Evolutionary conservation across 2,888 invertebrate genomes (phyloP).

Genomic region (Lasioglossum calceatum): DNA sequence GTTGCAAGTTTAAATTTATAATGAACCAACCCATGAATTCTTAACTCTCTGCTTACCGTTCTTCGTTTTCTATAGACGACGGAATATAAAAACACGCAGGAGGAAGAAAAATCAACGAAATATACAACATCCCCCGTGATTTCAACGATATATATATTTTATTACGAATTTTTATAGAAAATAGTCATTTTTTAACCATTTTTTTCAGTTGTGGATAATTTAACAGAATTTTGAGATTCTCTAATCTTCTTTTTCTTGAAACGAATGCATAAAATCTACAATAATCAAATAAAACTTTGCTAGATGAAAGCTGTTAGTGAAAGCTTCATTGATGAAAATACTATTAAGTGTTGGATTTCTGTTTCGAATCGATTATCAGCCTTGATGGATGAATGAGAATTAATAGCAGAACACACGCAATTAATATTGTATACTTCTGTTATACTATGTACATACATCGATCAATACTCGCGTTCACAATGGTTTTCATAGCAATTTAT

Average conservation of each 20-base stretch:
- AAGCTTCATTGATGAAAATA: too few relatives aligned
- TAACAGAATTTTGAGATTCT: too few relatives aligned
- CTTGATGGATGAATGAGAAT: not conserved
- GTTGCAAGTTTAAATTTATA: not conserved
- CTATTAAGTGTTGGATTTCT: not conserved
- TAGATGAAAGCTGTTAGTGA: too few relatives aligned
- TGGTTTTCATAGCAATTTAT: not conserved
- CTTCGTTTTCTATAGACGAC: not conserved
- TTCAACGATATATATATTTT: too few relatives aligned
- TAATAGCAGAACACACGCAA: not conserved
- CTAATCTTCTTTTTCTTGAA: too few relatives aligned
- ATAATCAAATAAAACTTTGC: too few relatives aligned
- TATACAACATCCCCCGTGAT: not conserved
- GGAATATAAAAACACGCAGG: not conserved
- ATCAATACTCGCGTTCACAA: too few relatives aligned
- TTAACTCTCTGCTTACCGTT: not conserved
- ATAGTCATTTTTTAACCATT: too few relatives aligned
- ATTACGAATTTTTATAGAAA: too few relatives aligned
- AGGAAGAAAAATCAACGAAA: not conserved
- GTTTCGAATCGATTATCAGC: not conserved
- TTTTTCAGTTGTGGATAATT: too few relatives aligned
- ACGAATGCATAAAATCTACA: not conserved
- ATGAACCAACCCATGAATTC: not conserved
- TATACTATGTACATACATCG: not conserved
- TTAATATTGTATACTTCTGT: not conserved